These are phyloP conservation scores for Trichogramma evanescens DNA, from an alignment of 2,888 invertebrate genomes.

Conservation along the genomic window DNA sequence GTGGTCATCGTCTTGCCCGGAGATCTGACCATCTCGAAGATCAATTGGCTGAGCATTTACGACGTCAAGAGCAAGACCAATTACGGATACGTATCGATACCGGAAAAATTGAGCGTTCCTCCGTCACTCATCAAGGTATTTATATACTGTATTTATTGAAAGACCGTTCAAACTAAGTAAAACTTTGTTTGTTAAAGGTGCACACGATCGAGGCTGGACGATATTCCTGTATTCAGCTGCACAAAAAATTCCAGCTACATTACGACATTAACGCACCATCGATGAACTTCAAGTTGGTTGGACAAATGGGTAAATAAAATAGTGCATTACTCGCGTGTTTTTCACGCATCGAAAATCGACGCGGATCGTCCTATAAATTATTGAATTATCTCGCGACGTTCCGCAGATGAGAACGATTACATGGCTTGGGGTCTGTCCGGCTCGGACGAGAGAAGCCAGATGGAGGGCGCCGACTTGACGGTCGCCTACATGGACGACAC, in stretches of 20 bases:
- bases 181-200: conserved; percentile 25
- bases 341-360: background rate
- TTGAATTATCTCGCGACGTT: background rate
- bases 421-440: conserved; percentile 87
- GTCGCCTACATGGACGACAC: conserved; percentile 67
- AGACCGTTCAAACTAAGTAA: conserved; percentile 28
- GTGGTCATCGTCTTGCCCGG: conserved; percentile 73
- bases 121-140: conserved; percentile 67
- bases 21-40: conserved; percentile 70
- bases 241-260: conserved; percentile 73
- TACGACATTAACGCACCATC: conserved; percentile 89
- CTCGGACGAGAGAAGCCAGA: conserved; percentile 60
- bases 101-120: conserved; percentile 77
- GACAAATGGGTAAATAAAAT: conserved; percentile 56
- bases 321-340: background rate
- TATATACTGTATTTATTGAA: background rate
- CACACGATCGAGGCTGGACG: background rate
- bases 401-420: conserved; percentile 67
- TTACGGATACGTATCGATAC: conserved; percentile 68
- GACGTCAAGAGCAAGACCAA: conserved; percentile 63
- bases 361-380: background rate
- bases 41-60: conserved; percentile 79
- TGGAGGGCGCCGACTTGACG: conserved; percentile 80
- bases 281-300: conserved; percentile 77
- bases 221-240: conserved; percentile 66